phyloP scores from a whole-genome alignment of 64 coral and sea anemone genomes.

The Montipora cactus region DNA sequence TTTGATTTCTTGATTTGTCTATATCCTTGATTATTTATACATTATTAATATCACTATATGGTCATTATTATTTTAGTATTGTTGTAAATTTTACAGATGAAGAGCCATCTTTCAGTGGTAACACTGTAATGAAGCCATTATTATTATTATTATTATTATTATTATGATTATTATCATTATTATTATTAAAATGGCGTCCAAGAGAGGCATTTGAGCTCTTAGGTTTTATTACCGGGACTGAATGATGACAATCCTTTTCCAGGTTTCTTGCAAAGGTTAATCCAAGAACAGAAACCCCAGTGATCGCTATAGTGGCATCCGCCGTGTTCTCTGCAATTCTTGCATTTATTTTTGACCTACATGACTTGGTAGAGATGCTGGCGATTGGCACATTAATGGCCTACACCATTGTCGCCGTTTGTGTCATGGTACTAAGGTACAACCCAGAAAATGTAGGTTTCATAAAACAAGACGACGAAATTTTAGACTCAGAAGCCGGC shows the following conservation, averaged over 20 bases:
- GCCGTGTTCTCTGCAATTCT: slow-evolving; percentile 31
- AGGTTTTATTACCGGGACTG: no score
- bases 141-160: no score
- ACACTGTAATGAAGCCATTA: no score
- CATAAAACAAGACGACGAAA: neutral
- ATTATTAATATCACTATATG: no score
- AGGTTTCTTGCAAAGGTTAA: slow-evolving; percentile 51
- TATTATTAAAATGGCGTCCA: no score
- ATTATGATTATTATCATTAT: no score
- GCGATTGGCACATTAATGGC: slow-evolving; percentile 23
- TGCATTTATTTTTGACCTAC: slow-evolving; percentile 39
- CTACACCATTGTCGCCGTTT: slow-evolving; percentile 16
- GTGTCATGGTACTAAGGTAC: slow-evolving; percentile 13
- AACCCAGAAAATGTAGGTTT: neutral
- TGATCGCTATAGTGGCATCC: slow-evolving; percentile 31
- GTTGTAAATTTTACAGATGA: no score
- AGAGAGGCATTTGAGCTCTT: no score
- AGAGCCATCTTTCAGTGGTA: no score
- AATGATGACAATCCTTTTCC: neutral
- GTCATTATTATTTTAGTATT: no score
- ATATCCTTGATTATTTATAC: no score
- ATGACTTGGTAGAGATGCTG: slow-evolving; percentile 45
- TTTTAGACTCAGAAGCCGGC: neutral
- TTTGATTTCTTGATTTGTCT: no score
- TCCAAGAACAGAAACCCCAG: slow-evolving; percentile 44